Evolutionary conservation across 2,888 invertebrate species (phyloP).

Genomic region (Ectobius pallidus): DNA sequence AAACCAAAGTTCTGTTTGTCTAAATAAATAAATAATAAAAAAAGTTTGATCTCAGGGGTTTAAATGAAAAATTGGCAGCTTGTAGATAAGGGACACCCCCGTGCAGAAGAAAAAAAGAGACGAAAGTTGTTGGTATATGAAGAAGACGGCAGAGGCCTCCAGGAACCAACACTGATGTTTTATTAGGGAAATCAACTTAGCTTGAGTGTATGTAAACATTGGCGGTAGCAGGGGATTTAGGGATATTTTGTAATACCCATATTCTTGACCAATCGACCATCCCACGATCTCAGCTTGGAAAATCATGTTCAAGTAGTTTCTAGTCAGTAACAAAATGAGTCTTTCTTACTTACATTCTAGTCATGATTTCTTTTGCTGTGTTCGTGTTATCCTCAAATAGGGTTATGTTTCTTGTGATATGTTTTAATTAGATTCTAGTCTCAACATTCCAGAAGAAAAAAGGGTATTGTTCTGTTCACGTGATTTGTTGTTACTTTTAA

Average conservation of each 20-base stretch:
- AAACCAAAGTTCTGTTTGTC: slow-evolving; percentile 15
- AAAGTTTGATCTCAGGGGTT: slow-evolving; percentile 39
- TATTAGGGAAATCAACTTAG: slow-evolving; percentile 24
- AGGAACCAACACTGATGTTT: slow-evolving; percentile 30
- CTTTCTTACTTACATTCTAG: slow-evolving; percentile 33
- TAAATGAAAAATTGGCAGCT: slow-evolving; percentile 22
- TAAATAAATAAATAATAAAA: slow-evolving; percentile 27
- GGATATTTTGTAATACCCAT: slow-evolving; percentile 40
- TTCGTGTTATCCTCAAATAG: slow-evolving; percentile 30
- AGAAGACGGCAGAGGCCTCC: slow-evolving; percentile 1
- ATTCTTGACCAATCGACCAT: slow-evolving; percentile 36
- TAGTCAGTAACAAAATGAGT: slow-evolving; percentile 32
- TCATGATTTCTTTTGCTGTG: slow-evolving; percentile 36
- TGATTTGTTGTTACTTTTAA: neutral
- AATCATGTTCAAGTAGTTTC: slow-evolving; percentile 32
- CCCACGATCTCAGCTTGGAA: slow-evolving; percentile 28
- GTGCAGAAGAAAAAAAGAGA: neutral
- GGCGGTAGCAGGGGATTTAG: slow-evolving; percentile 36
- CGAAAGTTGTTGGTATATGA: neutral
- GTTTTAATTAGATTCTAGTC: slow-evolving; percentile 29
- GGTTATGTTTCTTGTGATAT: slow-evolving; percentile 32
- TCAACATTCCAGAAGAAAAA: neutral
- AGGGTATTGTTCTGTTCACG: neutral
- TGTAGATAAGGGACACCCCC: neutral
- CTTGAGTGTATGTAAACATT: slow-evolving; percentile 29